These are phyloP conservation scores for Synergus itoensis DNA, from an alignment of 2,888 invertebrate genomes.

Conservation along the genomic window DNA sequence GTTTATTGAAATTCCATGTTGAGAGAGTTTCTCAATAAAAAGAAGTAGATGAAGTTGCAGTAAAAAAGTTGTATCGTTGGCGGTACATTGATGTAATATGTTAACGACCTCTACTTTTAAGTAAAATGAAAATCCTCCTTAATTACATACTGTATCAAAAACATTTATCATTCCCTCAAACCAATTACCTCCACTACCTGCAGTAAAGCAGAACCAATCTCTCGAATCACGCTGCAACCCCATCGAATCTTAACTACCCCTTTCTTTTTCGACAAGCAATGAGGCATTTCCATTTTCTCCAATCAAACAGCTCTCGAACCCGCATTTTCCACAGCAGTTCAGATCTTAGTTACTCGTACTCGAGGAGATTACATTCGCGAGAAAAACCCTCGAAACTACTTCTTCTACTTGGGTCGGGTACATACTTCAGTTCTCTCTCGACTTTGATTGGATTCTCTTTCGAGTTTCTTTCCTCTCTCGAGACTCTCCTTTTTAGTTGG, in stretches of 20 bases:
- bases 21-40: not conserved
- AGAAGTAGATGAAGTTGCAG: not conserved
- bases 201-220: not conserved
- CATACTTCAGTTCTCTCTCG: slow-evolving; percentile 27
- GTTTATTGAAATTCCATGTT: not conserved
- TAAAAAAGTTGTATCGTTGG: not conserved
- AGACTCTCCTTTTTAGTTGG: slow-evolving; percentile 31
- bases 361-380: slow-evolving; percentile 25
- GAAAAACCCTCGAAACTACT: slow-evolving; percentile 17
- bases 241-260: slow-evolving; percentile 31
- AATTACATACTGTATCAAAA: not conserved
- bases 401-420: slow-evolving; percentile 21
- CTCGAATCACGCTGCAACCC: not conserved
- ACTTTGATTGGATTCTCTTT: slow-evolving; percentile 38
- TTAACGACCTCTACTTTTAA: not conserved
- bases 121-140: too few species aligned
- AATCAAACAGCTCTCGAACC: slow-evolving; percentile 29
- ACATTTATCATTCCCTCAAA: not conserved
- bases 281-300: slow-evolving; percentile 30
- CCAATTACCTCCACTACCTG: slow-evolving; percentile 14
- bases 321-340: slow-evolving; percentile 31
- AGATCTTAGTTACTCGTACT: slow-evolving; percentile 30
- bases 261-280: slow-evolving; percentile 9
- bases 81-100: not conserved
- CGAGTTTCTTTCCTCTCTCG: slow-evolving; percentile 33